A percentile compares a stretch with the other conserved stretches of the same genome.
Evolutionary conservation across 37 sponge, comb jelly and placozoan species (phyloP).

Genomic region (Tethya wilhelma): DNA sequence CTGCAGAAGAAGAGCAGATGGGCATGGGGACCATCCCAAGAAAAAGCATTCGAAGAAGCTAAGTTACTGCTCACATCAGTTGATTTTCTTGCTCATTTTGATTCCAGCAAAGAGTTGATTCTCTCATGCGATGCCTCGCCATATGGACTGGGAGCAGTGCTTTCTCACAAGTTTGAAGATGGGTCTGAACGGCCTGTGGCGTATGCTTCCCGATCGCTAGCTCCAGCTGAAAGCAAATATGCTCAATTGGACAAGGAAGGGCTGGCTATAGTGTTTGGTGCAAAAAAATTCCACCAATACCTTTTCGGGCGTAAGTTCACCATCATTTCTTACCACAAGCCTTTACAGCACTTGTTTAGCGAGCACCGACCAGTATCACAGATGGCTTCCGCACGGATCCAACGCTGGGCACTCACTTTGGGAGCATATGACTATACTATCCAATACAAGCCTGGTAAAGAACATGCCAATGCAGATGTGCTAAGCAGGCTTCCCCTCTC

Average conservation of each 20-base stretch:
- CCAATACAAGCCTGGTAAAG: too few species aligned
- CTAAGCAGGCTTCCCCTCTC: too few species aligned
- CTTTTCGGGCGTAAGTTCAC: neutral
- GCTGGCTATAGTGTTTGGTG: conserved; percentile 21
- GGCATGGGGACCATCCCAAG: too few species aligned
- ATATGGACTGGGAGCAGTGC: conserved; percentile 37
- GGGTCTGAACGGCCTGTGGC: conserved; percentile 21
- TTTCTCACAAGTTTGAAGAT: conserved; percentile 29
- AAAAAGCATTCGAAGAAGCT: too few species aligned
- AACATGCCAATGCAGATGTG: too few species aligned
- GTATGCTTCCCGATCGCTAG: conserved; percentile 21
- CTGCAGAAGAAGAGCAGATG: conserved; percentile 17
- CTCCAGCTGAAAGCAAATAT: conserved; percentile 27
- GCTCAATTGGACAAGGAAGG: conserved; percentile 40
- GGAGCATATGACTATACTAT: too few species aligned
- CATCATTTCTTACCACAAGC: conserved; percentile 10
- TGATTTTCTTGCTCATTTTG: too few species aligned
- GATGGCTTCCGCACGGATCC: too few species aligned
- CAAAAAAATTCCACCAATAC: conserved; percentile 31
- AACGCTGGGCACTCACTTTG: too few species aligned
- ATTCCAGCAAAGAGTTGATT: too few species aligned
- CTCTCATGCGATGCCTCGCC: conserved; percentile 32
- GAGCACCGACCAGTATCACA: too few species aligned
- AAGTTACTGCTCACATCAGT: too few species aligned
- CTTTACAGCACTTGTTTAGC: neutral